These are phyloP conservation scores for Neodiprion fabricii DNA, from an alignment of 1,140 invertebrate genomes.

Conservation along the genomic window DNA sequence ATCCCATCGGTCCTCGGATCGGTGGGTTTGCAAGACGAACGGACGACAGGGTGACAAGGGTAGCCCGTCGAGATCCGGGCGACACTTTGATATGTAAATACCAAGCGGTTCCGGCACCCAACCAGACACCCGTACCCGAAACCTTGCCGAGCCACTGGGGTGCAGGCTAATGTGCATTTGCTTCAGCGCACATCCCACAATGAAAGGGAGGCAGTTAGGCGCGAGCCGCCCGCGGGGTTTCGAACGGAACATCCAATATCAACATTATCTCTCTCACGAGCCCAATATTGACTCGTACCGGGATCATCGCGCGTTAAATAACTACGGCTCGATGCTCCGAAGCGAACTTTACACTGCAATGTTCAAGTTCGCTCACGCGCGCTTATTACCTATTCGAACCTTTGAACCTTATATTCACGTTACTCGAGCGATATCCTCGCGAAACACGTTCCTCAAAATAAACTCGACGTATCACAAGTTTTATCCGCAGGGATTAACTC, in stretches of 20 bases:
- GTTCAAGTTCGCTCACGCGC: too few species aligned
- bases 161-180: not conserved
- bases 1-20: not conserved
- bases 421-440: too few species aligned
- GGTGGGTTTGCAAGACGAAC: too few species aligned
- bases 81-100: slow-evolving; percentile 7
- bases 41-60: too few species aligned
- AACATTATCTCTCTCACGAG: slow-evolving; percentile 5
- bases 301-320: not conserved
- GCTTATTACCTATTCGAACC: too few species aligned
- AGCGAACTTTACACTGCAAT: too few species aligned
- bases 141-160: not conserved
- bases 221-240: not conserved
- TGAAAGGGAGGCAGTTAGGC: slow-evolving; percentile 4
- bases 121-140: not conserved
- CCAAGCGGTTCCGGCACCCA: not conserved
- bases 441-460: too few species aligned
- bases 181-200: not conserved
- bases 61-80: not conserved
- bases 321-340: too few species aligned
- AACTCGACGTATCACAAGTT: too few species aligned
- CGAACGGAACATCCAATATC: not conserved
- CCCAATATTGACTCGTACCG: not conserved
- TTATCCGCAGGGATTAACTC: too few species aligned
- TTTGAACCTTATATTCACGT: too few species aligned